phyloP scores from a whole-genome alignment of 2,797 vertebrate species.

The Chaetophractus vellerosus region DNA sequence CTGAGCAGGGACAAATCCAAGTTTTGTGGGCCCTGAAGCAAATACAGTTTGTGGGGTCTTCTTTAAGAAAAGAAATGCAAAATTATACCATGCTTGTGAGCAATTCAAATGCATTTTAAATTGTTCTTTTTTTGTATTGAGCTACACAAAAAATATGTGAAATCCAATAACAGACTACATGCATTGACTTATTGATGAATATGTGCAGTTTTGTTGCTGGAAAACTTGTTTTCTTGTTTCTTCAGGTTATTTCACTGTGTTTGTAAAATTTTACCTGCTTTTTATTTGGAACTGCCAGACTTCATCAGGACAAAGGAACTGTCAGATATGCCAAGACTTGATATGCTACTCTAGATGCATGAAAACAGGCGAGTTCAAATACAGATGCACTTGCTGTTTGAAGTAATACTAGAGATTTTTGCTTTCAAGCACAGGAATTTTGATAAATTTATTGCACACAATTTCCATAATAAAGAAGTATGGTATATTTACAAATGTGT shows the following conservation, averaged over 20 bases:
- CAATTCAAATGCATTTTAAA: not conserved
- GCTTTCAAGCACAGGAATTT: not conserved
- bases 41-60: not conserved
- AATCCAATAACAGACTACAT: not conserved
- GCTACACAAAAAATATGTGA: not conserved
- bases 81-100: not conserved
- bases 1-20: not conserved
- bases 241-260: not conserved
- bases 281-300: conserved; percentile 5
- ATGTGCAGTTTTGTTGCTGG: not conserved
- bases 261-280: not conserved
- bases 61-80: not conserved
- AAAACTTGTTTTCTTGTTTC: not conserved
- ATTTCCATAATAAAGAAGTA: not conserved
- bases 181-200: not conserved
- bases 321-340: not conserved
- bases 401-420: not conserved
- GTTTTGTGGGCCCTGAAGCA: not conserved
- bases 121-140: not conserved
- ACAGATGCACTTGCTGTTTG: not conserved
- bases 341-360: not conserved
- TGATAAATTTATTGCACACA: conserved; percentile 17
- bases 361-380: not conserved
- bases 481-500: not conserved
- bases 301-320: not conserved